Base-by-base conservation (phyloP, 2,113 vertebrate genomes). In the Falcunculus frontatus region DNA sequence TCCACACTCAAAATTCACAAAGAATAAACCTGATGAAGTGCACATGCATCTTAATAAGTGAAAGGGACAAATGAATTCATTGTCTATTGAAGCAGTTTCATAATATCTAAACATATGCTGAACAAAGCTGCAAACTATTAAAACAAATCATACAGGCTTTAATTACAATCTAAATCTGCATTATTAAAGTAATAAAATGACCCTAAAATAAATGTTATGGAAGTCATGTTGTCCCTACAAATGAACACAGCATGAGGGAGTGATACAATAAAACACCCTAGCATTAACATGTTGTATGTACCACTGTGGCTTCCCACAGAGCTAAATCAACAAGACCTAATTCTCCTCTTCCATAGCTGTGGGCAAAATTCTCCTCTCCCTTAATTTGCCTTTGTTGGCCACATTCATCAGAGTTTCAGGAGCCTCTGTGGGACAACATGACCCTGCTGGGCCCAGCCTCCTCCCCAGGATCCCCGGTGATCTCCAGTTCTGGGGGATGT, bases 181-280 rank as follows among this genome's bases (percentile, higher is more conserved):
- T 94, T 95, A 97, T 80, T 95, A 83, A 91, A 77, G 90, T 67
- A 95, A 97, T 93, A 94, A 96, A 97, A 85, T 96, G 95, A 96
- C 96, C 97, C 83, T 95, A 95, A 96, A 90, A 96, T 78, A 96
- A 97, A 93, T 94, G 90, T 94, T 96, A 84, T 91, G 85, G 80
- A 80, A 96, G 84, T 96, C 84, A 68, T 85, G 79, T 95, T 91
- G 90, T 85, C 84, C 91, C 86, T 92, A 73, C 72, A 96, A 96
- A 96, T 80, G 90, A 96, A 84, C 93, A 49, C 90, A 95, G 93
- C 84, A 69, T 91, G 95, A 79, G 62, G 67, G 74, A 84, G 44
- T 1, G 78, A 89, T 83, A 94, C 29, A 95, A 63, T 84, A 90
- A 93, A 96, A 93, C 65, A 80, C 60, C 53, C 93, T 60, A 82